Evolutionary conservation across 1,140 invertebrate genomes (phyloP).

Genomic region (Antheraea mylitta): DNA sequence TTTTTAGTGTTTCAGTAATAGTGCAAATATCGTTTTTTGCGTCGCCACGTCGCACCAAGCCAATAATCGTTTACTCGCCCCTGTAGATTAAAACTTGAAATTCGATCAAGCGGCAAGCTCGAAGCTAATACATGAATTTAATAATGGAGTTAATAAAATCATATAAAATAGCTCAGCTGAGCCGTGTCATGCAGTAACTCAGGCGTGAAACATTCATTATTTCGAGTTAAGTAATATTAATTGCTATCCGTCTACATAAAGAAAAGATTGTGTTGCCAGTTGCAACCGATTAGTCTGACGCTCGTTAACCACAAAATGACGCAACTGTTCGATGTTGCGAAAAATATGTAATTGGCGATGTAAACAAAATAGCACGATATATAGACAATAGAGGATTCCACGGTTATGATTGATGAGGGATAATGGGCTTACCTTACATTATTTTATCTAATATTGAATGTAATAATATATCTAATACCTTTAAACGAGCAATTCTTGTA

Average conservation of each 20-base stretch:
- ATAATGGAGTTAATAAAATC: neutral
- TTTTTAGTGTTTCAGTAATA: no score
- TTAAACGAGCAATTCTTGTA: no score
- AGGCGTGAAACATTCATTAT: conserved; percentile 59
- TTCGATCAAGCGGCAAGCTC: neutral
- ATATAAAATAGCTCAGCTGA: conserved; percentile 18
- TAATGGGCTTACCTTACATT: neutral
- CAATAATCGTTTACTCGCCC: no score
- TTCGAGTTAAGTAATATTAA: conserved; percentile 67
- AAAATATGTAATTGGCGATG: conserved; percentile 45
- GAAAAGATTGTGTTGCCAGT: conserved; percentile 48
- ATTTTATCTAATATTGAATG: neutral
- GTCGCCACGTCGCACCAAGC: no score
- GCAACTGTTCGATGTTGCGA: conserved; percentile 50
- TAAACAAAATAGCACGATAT: conserved; percentile 31
- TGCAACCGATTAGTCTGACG: conserved; percentile 40
- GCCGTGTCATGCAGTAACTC: conserved; percentile 42
- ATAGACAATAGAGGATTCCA: conserved; percentile 22
- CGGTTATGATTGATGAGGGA: conserved; percentile 34
- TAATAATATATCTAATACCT: neutral
- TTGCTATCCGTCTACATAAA: conserved; percentile 55
- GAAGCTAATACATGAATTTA: neutral
- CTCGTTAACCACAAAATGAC: conserved; percentile 47
- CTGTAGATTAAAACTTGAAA: neutral
- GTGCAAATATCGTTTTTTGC: no score